Evolutionary conservation across 2,797 vertebrate genomes (phyloP).

Genomic region (Pantherophis vulpinus): DNA sequence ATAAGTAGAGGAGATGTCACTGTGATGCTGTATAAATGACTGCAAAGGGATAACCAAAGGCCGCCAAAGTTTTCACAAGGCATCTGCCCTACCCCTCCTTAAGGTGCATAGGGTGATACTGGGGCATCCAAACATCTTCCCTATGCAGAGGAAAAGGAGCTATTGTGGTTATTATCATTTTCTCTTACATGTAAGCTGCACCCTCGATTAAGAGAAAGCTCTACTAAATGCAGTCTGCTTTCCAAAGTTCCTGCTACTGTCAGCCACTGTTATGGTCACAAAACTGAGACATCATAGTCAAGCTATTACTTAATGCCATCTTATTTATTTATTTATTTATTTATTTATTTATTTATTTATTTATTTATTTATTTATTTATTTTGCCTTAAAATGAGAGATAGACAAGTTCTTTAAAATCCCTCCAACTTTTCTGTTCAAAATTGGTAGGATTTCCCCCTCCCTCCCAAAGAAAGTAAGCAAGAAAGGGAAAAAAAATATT

Average conservation of each 20-base stretch:
- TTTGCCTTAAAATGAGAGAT: neutral
- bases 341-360: no score
- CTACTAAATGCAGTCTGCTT: neutral
- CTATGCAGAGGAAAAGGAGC: neutral
- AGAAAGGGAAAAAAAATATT: neutral
- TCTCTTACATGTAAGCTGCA: neutral
- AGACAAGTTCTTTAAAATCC: neutral
- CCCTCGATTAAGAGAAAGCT: neutral
- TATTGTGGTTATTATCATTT: neutral
- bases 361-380: neutral
- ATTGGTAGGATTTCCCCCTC: neutral
- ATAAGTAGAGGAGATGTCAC: neutral
- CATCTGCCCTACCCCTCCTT: neutral
- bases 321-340: neutral
- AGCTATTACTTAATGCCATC: neutral
- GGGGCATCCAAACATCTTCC: neutral
- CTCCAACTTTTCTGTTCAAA: neutral
- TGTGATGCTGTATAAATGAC: conserved; percentile 13
- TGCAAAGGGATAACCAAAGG: neutral
- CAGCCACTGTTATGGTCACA: neutral
- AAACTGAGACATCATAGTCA: neutral
- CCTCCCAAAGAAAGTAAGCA: neutral
- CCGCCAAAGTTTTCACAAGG: neutral
- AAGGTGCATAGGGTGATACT: neutral
- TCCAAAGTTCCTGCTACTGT: neutral